Conservation (phyloP, 2,888 invertebrate genomes). For the Agrochola macilenta region DNA sequence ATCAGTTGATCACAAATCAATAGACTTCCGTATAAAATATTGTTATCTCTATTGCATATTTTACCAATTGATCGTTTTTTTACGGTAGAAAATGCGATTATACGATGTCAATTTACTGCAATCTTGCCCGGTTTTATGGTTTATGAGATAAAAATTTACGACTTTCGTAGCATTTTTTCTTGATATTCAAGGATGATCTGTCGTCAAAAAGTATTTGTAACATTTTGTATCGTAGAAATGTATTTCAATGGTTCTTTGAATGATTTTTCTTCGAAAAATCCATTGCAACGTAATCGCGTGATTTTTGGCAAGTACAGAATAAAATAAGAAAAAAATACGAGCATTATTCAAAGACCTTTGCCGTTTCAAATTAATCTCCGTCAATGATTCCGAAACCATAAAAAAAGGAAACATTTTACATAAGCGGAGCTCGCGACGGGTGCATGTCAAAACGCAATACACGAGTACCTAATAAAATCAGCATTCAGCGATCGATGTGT, state of each 20-base stretch:
- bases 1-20: slow-evolving; percentile 52
- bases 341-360: slow-evolving; percentile 19
- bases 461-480: slow-evolving; percentile 59
- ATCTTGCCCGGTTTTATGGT: slow-evolving; percentile 65
- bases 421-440: slow-evolving; percentile 10
- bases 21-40: slow-evolving; percentile 51
- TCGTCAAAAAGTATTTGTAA: slow-evolving; percentile 53
- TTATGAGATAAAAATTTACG: slow-evolving; percentile 63
- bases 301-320: slow-evolving; percentile 10
- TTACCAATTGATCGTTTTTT: slow-evolving; percentile 65
- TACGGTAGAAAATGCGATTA: slow-evolving; percentile 64
- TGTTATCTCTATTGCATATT: slow-evolving; percentile 63
- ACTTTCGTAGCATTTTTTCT: slow-evolving; percentile 59
- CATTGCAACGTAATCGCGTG: slow-evolving; percentile 20
- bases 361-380: slow-evolving; percentile 50
- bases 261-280: slow-evolving; percentile 9
- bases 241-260: slow-evolving; percentile 17
- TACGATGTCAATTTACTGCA: slow-evolving; percentile 67
- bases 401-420: slow-evolving; percentile 35
- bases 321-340: slow-evolving; percentile 29
- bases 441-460: slow-evolving; percentile 61
- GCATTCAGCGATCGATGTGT: slow-evolving; percentile 78
- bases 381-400: slow-evolving; percentile 30
- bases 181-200: slow-evolving; percentile 62
- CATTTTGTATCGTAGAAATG: slow-evolving; percentile 35